Conservation (phyloP, 1,140 invertebrate genomes). For the Drosophila triauraria region DNA sequence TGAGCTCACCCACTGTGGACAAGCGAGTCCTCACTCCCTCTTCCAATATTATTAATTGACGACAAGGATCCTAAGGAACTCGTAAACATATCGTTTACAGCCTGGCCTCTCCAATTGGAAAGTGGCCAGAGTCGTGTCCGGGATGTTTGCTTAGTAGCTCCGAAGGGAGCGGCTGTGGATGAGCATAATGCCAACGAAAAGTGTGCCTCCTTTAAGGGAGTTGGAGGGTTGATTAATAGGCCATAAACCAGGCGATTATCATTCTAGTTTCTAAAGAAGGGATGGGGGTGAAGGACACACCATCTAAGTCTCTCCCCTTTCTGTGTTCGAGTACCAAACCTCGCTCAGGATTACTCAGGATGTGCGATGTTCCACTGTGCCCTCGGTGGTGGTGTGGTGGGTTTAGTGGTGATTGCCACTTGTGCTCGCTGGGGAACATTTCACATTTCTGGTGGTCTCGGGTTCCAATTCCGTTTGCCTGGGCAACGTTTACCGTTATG, state of each 20-base stretch:
- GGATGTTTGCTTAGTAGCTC: constrained; percentile 27
- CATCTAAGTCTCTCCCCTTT: constrained; percentile 5
- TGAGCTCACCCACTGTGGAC: constrained; percentile 46
- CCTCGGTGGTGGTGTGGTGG: background rate
- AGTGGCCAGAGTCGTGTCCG: constrained; percentile 44
- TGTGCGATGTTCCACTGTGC: constrained; percentile 26
- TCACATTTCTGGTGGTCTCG: constrained; percentile 30
- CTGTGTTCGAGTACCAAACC: background rate
- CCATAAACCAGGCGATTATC: constrained; percentile 72
- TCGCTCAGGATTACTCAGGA: constrained; percentile 16
- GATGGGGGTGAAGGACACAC: background rate
- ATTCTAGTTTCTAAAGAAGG: constrained; percentile 32
- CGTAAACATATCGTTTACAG: constrained; percentile 63
- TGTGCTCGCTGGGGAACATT: constrained; percentile 18
- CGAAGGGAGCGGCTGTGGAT: constrained; percentile 39
- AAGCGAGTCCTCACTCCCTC: background rate
- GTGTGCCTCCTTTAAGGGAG: constrained; percentile 11
- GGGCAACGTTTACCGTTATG: constrained; percentile 69
- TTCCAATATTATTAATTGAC: constrained; percentile 74
- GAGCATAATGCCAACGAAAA: constrained; percentile 27
- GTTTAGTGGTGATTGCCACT: constrained; percentile 26
- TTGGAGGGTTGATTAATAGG: constrained; percentile 68
- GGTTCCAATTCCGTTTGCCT: constrained; percentile 50
- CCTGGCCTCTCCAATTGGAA: constrained; percentile 36
- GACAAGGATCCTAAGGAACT: constrained; percentile 40